A percentile compares a stretch with the other conserved stretches of the same genome.
Evolutionary conservation across 2,113 vertebrate genomes (phyloP).

Genomic region (Seriola quinqueradiata): DNA sequence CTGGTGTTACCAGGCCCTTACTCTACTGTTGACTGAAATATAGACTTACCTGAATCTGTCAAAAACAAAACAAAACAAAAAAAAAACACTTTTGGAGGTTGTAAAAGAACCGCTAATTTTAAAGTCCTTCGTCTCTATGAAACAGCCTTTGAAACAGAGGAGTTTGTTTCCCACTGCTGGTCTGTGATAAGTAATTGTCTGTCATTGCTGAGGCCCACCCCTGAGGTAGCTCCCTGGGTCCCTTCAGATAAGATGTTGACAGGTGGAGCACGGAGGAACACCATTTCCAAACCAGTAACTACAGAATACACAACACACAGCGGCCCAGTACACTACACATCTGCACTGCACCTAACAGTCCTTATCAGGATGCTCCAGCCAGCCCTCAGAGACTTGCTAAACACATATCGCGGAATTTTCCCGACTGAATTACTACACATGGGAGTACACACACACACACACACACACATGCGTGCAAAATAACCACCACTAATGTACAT

Average conservation of each 20-base stretch:
- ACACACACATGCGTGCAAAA: slow-evolving; percentile 42
- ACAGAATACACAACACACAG: slow-evolving; percentile 49
- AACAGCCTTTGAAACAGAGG: slow-evolving; percentile 14
- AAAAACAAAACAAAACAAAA: not conserved
- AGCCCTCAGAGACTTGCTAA: slow-evolving; percentile 59
- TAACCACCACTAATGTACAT: slow-evolving; percentile 42
- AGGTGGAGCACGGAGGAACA: slow-evolving; percentile 44
- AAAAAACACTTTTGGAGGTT: not conserved
- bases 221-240: slow-evolving; percentile 59
- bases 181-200: slow-evolving; percentile 59
- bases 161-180: slow-evolving; percentile 25
- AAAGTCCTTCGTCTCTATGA: not conserved
- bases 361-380: slow-evolving; percentile 79
- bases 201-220: slow-evolving; percentile 50
- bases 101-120: not conserved
- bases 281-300: slow-evolving; percentile 45
- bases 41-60: not conserved
- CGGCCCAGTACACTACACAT: slow-evolving; percentile 47
- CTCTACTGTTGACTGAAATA: not conserved
- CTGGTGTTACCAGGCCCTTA: not conserved
- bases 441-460: slow-evolving; percentile 42
- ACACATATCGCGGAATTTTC: slow-evolving; percentile 52
- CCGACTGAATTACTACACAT: slow-evolving; percentile 36
- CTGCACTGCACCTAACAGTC: slow-evolving; percentile 33
- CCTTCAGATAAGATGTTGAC: slow-evolving; percentile 68